Evolutionary conservation across 1,140 invertebrate species (phyloP), one percentile per base, ranked within the genome.

Genomic region (Anastrepha obliqua): DNA sequence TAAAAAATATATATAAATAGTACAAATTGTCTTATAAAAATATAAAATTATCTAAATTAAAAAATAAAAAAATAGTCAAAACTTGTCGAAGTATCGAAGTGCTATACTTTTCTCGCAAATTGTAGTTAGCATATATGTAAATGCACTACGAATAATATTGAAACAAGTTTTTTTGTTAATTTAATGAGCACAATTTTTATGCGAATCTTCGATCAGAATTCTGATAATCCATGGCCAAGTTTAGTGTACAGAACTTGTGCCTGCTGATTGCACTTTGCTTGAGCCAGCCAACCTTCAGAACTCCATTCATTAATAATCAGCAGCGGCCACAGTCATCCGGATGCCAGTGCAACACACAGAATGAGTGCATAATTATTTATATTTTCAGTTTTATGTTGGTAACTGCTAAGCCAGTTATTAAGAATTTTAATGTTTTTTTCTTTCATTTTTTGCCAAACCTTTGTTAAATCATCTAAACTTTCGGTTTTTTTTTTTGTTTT

Each of bases 361-460:
- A 74, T 74, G 42, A 74, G 15, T 74, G 67, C 67, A 74, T 74
- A 74, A 74, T 74, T 74, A 74, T 47, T 74, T 47, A 74, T 74
- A 74, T n/a, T 74, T 47, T 1, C 5, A 58, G 3, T 11, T 67
- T 20, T 67, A 44, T 74, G 67, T n/a, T 15, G 39, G 67, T 39
- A 0, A 29, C 7, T 58, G 2, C 6, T 20, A 3, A 62, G n/a
- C 64, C 7, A 67, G 29, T 67, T 67, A 67, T 67, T 67, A 39
- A 67, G 13, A 29, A 1, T 67, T 67, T 67, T 42, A 67, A 62
- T n/a, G 17, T 62, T 62, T 62, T 15, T 62, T 29, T 29, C 29
- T 29, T 7, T 7, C 2, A 44, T 47, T 74, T 74, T 74, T 74
- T 74, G 60, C 29, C 15, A 17, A 81, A 11, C 8, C n/a, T 39